Evolutionary conservation across 1,140 invertebrate species (phyloP).

Genomic region (Magallana angulata): DNA sequence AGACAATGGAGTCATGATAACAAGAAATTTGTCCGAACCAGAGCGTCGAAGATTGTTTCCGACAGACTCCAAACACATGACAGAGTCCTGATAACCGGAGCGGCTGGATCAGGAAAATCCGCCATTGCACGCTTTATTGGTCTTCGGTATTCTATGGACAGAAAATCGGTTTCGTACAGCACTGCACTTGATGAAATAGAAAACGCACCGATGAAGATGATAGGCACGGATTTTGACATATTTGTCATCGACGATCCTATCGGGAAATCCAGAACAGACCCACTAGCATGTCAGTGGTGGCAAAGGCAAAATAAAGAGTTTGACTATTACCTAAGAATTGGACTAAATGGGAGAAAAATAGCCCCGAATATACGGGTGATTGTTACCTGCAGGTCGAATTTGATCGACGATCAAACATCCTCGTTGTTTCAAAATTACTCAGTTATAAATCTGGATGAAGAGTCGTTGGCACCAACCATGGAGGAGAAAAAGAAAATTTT

Average conservation of each 20-base stretch:
- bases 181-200: neutral
- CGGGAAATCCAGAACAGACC: neutral
- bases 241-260: slow-evolving; percentile 6
- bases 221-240: neutral
- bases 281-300: neutral
- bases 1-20: neutral
- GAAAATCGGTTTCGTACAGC: neutral
- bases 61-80: neutral
- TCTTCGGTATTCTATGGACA: neutral
- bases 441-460: neutral
- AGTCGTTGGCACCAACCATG: neutral
- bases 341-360: neutral
- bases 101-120: slow-evolving; percentile 1
- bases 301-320: neutral
- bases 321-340: neutral
- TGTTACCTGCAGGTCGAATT: neutral
- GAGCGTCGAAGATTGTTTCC: neutral
- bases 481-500: slow-evolving; percentile 1
- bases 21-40: neutral
- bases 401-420: neutral
- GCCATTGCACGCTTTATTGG: neutral
- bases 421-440: neutral
- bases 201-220: neutral
- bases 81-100: neutral
- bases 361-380: neutral